A percentile compares a stretch with the other conserved stretches of the same genome.
These are phyloP conservation scores for Orchestia grillus DNA, from an alignment of 1,140 invertebrate genomes.

Conservation along the genomic window DNA sequence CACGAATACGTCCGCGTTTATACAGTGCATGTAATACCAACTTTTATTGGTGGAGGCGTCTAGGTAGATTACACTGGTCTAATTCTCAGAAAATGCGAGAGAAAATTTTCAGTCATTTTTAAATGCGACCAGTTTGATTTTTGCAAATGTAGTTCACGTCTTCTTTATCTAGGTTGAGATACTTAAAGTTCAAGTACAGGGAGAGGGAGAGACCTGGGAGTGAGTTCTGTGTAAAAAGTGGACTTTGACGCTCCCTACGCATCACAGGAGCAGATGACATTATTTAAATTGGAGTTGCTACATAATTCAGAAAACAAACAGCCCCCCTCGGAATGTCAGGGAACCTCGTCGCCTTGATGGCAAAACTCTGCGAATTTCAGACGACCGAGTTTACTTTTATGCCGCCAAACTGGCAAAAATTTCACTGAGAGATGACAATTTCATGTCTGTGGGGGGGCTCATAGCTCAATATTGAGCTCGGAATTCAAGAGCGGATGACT, in stretches of 20 bases:
- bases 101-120: not conserved
- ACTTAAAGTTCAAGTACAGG: too few relatives aligned
- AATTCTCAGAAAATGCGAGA: not conserved
- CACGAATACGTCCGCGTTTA: not conserved
- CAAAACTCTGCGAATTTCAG: not conserved
- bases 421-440: not conserved
- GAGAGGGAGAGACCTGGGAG: not conserved
- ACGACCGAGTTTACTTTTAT: not conserved
- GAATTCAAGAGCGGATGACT: not conserved
- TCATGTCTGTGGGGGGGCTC: not conserved
- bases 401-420: not conserved
- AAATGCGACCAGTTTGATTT: not conserved
- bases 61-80: not conserved
- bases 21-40: not conserved
- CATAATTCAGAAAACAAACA: not conserved
- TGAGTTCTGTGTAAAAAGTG: not conserved
- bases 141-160: not conserved
- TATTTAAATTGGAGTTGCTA: not conserved
- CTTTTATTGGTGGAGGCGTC: not conserved
- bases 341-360: not conserved
- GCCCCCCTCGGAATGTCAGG: not conserved
- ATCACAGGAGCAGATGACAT: not conserved
- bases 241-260: not conserved
- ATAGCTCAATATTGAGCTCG: not conserved
- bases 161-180: too few relatives aligned